Evolutionary conservation across 2,113 vertebrate species (phyloP), one percentile per base, ranked within the genome.

Genomic region (Thamnaconus septentrionalis): DNA sequence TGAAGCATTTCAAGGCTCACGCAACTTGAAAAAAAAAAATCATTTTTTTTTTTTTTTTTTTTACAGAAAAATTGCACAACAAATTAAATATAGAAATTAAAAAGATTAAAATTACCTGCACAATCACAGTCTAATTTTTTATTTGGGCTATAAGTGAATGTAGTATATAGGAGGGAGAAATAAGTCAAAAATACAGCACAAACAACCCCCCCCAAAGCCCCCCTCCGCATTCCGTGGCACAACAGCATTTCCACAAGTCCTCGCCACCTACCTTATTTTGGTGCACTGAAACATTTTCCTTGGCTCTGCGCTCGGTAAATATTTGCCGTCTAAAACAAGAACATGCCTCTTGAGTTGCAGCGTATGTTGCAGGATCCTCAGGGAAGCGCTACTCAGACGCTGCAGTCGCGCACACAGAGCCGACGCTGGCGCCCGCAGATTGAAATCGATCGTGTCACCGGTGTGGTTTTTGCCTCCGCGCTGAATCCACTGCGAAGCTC

Each of bases 321-420:
- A 91, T 90, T 91, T 91, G 83, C 85, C 65, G 63, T 85, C 88
- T 89, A 88, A 89, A 88, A 88, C 80, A 81, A 85, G 90, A 84
- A 78, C 78, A 80, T 62, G 85, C 71, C 67, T 84, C 82, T 75
- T 46, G 73, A 85, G 75, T 53, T 69, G 66, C 71, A 71, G 80
- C 41, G 7, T 75, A 77, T 91, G 90, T 90, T 88, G 86, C 86
- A 86, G 84, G 59, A 76, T 85, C 76, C 72, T 79, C 55, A 58
- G 73, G 76, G 78, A 76, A 63, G 48, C 58, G 43, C 61, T 44
- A 45, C 52, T 83, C 56, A 51, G n/a, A 67, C 41, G 44, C 69
- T 55, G 64, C 63, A 69, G 75, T 69, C 65, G 62, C 51, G 6
- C 53, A 53, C 51, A 6, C 53, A 53, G 18, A 45, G 42, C 18